A percentile compares a stretch with the other conserved stretches of the same genome.
Conservation (phyloP, 2,113 vertebrate genomes). For the Pandion haliaetus region DNA sequence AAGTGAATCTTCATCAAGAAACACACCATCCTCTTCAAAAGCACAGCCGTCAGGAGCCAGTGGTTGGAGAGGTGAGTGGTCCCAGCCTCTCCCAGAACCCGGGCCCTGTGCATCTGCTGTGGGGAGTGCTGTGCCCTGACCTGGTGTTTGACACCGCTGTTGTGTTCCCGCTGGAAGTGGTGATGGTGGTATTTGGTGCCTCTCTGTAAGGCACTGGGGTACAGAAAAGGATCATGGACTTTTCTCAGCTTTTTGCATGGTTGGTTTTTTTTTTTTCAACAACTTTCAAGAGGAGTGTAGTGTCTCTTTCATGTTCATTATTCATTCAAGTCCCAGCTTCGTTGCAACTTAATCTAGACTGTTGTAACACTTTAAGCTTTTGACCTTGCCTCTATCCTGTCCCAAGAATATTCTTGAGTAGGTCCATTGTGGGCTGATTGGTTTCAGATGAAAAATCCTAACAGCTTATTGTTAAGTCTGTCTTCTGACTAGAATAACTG, state of each 20-base stretch:
- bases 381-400: background rate
- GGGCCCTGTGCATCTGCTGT: accelerated
- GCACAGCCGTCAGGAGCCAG: background rate
- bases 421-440: background rate
- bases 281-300: background rate
- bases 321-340: background rate
- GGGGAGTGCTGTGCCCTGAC: background rate
- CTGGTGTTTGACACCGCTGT: background rate
- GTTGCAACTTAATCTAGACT: background rate
- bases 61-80: background rate
- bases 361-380: background rate
- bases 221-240: background rate
- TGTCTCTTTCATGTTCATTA: background rate
- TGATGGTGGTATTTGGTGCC: background rate
- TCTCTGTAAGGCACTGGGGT: background rate
- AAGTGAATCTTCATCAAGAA: background rate
- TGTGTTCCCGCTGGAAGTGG: background rate
- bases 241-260: accelerated
- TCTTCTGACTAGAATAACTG: background rate
- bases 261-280: background rate
- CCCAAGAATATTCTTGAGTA: background rate
- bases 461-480: background rate
- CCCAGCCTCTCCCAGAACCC: accelerated
- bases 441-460: background rate
- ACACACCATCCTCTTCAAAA: accelerated